A percentile compares a stretch with the other conserved stretches of the same genome.
These are phyloP conservation scores for Iphiclides podalirius DNA, from an alignment of 2,888 invertebrate genomes.

Conservation along the genomic window DNA sequence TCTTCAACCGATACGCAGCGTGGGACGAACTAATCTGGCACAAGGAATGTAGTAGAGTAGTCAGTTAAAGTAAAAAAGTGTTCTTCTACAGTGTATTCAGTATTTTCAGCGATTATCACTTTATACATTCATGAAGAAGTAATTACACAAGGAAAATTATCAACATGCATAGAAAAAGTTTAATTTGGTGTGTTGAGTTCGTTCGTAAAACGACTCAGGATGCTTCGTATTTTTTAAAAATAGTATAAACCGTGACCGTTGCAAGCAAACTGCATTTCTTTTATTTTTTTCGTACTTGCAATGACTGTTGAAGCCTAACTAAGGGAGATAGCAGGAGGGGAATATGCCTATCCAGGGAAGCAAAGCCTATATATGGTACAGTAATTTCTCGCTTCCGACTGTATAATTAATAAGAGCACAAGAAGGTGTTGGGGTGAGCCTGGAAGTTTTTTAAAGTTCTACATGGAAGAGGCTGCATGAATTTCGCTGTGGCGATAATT, in stretches of 20 bases:
- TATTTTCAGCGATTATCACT: no score
- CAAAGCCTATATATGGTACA: constrained; percentile 4
- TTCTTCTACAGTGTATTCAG: no score
- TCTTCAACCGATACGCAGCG: constrained; percentile 80
- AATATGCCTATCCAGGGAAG: constrained; percentile 4
- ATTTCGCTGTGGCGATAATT: constrained; percentile 67
- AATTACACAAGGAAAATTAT: no score
- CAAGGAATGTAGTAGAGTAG: constrained; percentile 49
- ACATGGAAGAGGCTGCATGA: constrained; percentile 42
- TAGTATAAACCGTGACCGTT: no score
- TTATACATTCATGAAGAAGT: no score
- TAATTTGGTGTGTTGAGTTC: no score
- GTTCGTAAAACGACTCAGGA: no score
- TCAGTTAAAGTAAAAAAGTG: constrained; percentile 4
- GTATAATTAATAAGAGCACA: constrained; percentile 10
- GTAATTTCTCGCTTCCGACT: background rate
- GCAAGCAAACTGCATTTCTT: no score
- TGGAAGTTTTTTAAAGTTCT: constrained; percentile 14
- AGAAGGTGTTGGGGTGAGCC: constrained; percentile 2
- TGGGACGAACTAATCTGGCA: constrained; percentile 78
- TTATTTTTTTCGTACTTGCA: no score
- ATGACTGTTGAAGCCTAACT: background rate
- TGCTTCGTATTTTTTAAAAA: no score
- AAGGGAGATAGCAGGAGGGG: background rate
- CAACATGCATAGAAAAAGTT: no score